Evolutionary conservation across 2,888 invertebrate genomes (phyloP), one percentile per base, ranked within the genome.

Genomic region (Bombylius discolor): DNA sequence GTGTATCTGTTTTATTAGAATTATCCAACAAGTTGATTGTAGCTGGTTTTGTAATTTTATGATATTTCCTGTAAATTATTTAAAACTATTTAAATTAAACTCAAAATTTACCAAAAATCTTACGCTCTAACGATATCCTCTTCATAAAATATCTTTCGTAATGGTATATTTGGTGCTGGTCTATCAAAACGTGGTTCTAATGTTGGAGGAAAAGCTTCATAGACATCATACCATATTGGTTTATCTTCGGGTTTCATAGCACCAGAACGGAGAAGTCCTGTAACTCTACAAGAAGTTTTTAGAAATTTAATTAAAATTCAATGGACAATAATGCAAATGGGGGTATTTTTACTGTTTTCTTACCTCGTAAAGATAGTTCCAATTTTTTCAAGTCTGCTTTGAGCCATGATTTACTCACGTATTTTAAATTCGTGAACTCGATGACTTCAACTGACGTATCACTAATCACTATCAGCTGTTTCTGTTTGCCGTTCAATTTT

Each of bases 161-260:
- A 72, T 12, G 81, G 77, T 11, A 79, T 74, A 58, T 81, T 79
- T 0, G 82, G 79, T 42, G 77, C 79, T 6, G 82, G 80, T 66
- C 85, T 79, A 62, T 87, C 85, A 73, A 79, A 89, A 59, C 78
- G 77, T 7, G 97, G 97, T 66, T 91, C 89, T 49, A 82, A 74
- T 62, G 83, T 82, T 3, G 98, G 97, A 8, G 97, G 97, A 76
- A 93, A 94, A 0, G 87, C 83, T 72, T 83, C 82, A 70, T 95
- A 97, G 32, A 98, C 76, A 68, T 92, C 89, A 69, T 87, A 93
- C 98, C 98, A 98, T 11, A 97, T 58, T 0, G 98, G 98, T 61
- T 87, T 80, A 65, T 96, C 92, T 62, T 87, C 84, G 56, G 82
- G 77, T 67, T 82, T 85, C 71, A 95, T 76, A 5, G 88, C 93